Evolutionary conservation across 2,113 vertebrate species (phyloP).

Genomic region (Charadrius vociferus): DNA sequence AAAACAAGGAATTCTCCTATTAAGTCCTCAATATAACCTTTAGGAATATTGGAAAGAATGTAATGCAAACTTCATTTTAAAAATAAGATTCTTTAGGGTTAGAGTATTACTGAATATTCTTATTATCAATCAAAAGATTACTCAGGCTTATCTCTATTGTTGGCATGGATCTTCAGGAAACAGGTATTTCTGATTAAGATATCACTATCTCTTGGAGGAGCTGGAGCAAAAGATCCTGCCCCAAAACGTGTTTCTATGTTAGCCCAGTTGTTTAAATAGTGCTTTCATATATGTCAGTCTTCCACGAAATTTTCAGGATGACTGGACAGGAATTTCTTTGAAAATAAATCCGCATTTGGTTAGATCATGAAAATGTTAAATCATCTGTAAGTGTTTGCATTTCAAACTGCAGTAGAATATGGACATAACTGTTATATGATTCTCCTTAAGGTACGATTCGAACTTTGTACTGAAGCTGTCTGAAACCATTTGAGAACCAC

Average conservation of each 20-base stretch:
- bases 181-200: not conserved
- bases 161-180: not conserved
- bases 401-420: not conserved
- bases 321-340: not conserved
- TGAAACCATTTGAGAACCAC: constrained; percentile 68
- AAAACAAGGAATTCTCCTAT: not conserved
- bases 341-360: not conserved
- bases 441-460: constrained; percentile 44
- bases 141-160: not conserved
- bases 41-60: not conserved
- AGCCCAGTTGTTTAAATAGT: not conserved
- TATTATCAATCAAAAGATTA: not conserved
- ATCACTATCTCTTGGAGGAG: not conserved
- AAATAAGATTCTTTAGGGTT: not conserved
- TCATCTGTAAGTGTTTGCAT: not conserved
- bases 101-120: not conserved
- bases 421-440: constrained; percentile 5
- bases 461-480: constrained; percentile 35
- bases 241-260: not conserved
- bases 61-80: not conserved
- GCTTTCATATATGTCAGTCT: not conserved
- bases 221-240: not conserved
- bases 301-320: not conserved
- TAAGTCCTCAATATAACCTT: not conserved
- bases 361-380: not conserved